Base-by-base conservation (phyloP, 2,113 vertebrate genomes). In the Hepsetus odoe region DNA sequence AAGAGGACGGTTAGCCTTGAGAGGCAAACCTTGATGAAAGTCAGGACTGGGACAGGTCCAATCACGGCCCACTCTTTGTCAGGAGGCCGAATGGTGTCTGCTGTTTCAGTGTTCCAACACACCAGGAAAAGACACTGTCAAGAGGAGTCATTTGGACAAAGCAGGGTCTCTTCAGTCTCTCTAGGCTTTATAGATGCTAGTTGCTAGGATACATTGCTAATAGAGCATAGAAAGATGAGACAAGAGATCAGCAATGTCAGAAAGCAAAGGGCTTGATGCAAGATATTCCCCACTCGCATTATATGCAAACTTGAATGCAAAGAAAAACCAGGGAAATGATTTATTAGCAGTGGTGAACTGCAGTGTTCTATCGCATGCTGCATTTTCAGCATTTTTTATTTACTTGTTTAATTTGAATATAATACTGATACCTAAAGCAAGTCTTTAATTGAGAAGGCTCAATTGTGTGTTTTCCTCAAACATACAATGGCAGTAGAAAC, bases 121-220 rank as follows among this genome's bases (percentile, higher is more conserved):
- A 66, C 32, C 5, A 10, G 20, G 6, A 14, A 22, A 65, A 65
- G 32, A 38, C 55, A 12, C 22, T 4, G 46, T n/a, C n/a, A 44
- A 42, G 11, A 13, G 40, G 26, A 24, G 28, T 24, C 49, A 61
- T 56, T 13, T 58, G 32, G 67, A 28, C 59, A 10, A 16, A 69
- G 33, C n/a, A 33, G 20, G 4, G 68, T 32, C 64, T 62, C 55
- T 70, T 5, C 58, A 26, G 49, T 46, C 14, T 82, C 42, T 30
- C 18, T 20, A 53, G 78, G 35, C 33, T 68, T 56, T 40, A 28
- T 67, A 80, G 62, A 46, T 69, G 55, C 33, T 69, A 55, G 77
- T 77, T 83, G 82, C 82, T 73, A 83, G 69, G 62, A 66, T 62
- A 77, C 82, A 65, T 56, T 40, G 10, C 53, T 69, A 5, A 32